Percentiles rank a stretch among this genome's conserved stretches.
phyloP scores from a whole-genome alignment of 23 tunicate species.

The Trididemnum miniatum region DNA sequence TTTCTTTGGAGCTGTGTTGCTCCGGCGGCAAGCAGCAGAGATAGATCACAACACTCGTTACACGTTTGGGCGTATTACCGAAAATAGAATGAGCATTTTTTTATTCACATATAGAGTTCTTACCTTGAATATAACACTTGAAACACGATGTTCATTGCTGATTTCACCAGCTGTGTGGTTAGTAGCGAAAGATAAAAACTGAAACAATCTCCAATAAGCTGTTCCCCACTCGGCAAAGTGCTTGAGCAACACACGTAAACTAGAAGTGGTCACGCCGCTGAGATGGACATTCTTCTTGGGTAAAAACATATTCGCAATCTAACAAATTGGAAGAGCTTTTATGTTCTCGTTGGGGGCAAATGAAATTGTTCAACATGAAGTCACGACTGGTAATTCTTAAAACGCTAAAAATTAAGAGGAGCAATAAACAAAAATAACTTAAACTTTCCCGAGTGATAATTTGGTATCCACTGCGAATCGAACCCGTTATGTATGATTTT shows the following conservation, averaged over 20 bases:
- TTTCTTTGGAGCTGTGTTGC: no score
- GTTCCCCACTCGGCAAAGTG: slow-evolving; percentile 87
- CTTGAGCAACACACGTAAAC: slow-evolving; percentile 23
- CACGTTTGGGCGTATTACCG: no score
- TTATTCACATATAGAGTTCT: not conserved
- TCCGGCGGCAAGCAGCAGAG: no score
- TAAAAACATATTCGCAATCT: slow-evolving; percentile 72
- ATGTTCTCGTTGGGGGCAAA: no score
- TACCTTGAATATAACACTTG: slow-evolving; percentile 65
- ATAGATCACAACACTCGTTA: no score
- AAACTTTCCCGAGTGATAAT: no score
- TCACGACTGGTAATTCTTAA: no score
- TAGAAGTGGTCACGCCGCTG: slow-evolving; percentile 55
- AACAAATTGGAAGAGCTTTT: no score
- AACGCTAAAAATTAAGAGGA: not conserved
- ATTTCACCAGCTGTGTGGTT: not conserved
- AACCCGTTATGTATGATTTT: no score
- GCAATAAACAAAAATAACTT: not conserved
- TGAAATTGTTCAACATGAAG: not conserved
- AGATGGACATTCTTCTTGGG: slow-evolving; percentile 36
- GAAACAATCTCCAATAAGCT: slow-evolving; percentile 61
- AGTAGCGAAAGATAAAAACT: slow-evolving; percentile 40
- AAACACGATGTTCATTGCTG: not conserved
- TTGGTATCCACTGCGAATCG: no score
- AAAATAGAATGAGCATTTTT: no score